A percentile compares a stretch with the other conserved stretches of the same genome.
Conservation (phyloP, 2,113 vertebrate genomes). For the Alethe castanea region DNA sequence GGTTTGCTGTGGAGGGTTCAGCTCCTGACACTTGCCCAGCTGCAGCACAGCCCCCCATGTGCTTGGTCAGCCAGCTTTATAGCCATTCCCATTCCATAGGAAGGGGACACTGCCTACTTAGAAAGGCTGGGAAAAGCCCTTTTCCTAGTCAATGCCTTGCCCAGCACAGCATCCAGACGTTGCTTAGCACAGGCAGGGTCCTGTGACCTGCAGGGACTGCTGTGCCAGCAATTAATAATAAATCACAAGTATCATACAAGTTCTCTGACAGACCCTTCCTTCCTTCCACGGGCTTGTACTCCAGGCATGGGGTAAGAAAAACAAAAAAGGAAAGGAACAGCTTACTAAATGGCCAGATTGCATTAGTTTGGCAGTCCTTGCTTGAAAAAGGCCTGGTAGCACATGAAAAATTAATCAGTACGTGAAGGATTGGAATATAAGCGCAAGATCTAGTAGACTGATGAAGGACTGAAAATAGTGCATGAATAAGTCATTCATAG, state of each 20-base stretch:
- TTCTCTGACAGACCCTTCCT: conserved; percentile 60
- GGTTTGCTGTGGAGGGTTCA: background rate
- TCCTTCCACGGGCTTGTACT: conserved; percentile 40
- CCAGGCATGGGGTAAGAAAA: conserved; percentile 54
- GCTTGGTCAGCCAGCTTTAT: background rate
- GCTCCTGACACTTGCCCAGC: background rate
- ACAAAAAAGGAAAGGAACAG: conserved; percentile 44
- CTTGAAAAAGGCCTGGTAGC: conserved; percentile 21
- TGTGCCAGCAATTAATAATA: conserved; percentile 52
- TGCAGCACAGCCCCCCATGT: fast-evolving
- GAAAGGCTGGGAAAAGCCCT: background rate
- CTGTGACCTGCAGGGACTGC: background rate
- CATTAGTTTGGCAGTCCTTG: conserved; percentile 14
- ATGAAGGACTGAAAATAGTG: conserved; percentile 1
- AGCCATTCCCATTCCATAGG: background rate
- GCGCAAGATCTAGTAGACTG: background rate
- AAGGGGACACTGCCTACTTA: background rate
- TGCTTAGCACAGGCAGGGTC: background rate
- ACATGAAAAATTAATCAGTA: conserved; percentile 1
- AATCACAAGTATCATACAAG: conserved; percentile 34
- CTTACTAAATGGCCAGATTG: background rate
- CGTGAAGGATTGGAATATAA: background rate
- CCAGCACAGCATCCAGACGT: background rate
- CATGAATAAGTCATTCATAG: conserved; percentile 51
- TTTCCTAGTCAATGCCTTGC: background rate